These are phyloP conservation scores for Xenops minutus DNA, from an alignment of 2,797 vertebrate genomes.

Conservation along the genomic window DNA sequence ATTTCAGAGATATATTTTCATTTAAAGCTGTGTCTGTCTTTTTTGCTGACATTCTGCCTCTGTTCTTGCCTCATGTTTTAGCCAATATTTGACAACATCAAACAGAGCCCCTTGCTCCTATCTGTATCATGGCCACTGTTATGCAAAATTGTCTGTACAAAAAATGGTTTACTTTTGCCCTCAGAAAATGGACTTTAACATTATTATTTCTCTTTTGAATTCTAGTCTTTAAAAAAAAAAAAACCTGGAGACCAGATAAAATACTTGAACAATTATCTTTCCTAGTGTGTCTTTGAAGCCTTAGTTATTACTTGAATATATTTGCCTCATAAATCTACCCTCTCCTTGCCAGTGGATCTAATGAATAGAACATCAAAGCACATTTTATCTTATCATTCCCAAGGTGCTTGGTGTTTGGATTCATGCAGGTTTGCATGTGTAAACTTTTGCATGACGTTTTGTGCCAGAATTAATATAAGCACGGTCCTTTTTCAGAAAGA, in stretches of 20 bases:
- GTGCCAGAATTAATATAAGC: not conserved
- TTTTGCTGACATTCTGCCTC: not conserved
- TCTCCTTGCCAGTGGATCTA: not conserved
- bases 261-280: not conserved
- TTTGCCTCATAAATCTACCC: not conserved
- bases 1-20: not conserved
- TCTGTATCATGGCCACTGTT: not conserved
- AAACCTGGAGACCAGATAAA: not conserved
- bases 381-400: not conserved
- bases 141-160: not conserved
- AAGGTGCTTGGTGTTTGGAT: not conserved
- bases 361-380: conserved; percentile 1
- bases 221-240: not conserved
- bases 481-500: not conserved
- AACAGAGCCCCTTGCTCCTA: not conserved
- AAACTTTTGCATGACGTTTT: not conserved
- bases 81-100: not conserved
- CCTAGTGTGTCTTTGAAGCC: not conserved
- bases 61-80: not conserved
- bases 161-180: not conserved
- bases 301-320: not conserved
- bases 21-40: not conserved
- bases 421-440: not conserved
- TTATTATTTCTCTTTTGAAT: not conserved
- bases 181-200: not conserved